Evolutionary conservation across 2,113 vertebrate genomes (phyloP).

Genomic region (Aythya baeri): DNA sequence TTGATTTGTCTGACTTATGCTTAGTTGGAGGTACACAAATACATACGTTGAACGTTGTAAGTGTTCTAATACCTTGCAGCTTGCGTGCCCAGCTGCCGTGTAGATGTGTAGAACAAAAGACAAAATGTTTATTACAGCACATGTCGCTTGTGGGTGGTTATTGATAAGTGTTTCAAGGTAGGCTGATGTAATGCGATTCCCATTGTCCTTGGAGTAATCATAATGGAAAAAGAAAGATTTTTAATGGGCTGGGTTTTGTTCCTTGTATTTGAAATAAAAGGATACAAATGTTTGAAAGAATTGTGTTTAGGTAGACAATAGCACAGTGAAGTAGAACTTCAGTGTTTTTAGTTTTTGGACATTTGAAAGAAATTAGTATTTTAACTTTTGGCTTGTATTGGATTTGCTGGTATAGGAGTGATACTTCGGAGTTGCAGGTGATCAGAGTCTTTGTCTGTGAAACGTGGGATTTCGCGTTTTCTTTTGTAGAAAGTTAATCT

Average conservation of each 20-base stretch:
- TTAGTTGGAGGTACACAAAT: not conserved
- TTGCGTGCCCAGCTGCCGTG: not conserved
- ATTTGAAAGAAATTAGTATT: not conserved
- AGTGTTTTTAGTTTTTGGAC: not conserved
- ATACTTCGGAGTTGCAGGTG: not conserved
- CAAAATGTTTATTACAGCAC: not conserved
- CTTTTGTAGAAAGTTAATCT: not conserved
- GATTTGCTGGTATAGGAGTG: not conserved
- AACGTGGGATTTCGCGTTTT: not conserved
- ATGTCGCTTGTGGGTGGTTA: not conserved
- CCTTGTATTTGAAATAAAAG: not conserved
- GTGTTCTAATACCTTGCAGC: not conserved
- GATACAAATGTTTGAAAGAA: not conserved
- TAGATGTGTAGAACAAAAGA: not conserved
- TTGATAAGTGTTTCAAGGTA: not conserved
- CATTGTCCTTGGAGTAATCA: not conserved
- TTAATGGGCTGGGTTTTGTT: not conserved
- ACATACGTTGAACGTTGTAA: not conserved
- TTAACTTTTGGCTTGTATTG: not conserved
- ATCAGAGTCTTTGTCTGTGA: not conserved
- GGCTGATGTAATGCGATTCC: not conserved
- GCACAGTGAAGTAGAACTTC: not conserved
- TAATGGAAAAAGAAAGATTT: not conserved
- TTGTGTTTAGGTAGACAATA: not conserved
- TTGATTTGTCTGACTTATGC: conserved; percentile 5